A percentile compares a stretch with the other conserved stretches of the same genome.
Evolutionary conservation across 2,797 vertebrate species (phyloP).

Genomic region (Karalla daura): DNA sequence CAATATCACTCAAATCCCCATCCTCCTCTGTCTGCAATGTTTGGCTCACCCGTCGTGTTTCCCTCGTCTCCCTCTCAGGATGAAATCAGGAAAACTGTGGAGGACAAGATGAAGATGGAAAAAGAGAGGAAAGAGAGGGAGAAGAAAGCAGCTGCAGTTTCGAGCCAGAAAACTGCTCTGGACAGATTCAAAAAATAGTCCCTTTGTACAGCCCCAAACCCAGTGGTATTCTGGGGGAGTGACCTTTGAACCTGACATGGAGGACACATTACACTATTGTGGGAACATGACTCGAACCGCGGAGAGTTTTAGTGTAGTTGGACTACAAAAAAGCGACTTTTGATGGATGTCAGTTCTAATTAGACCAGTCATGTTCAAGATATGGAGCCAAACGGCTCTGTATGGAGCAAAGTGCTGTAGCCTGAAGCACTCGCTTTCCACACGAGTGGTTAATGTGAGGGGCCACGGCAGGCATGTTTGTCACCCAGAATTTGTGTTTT

Average conservation of each 20-base stretch:
- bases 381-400: not conserved
- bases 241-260: constrained; percentile 53
- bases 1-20: not conserved
- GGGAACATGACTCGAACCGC: constrained; percentile 6
- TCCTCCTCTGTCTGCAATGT: not conserved
- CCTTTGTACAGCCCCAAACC: constrained; percentile 36
- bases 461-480: not conserved
- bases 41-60: constrained; percentile 1
- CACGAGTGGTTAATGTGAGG: not conserved
- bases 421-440: constrained; percentile 30
- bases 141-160: constrained; percentile 20
- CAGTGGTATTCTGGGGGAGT: constrained; percentile 38
- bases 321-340: not conserved
- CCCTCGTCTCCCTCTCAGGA: constrained; percentile 71
- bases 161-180: constrained; percentile 77
- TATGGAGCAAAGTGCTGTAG: not conserved
- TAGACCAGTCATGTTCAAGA: not conserved
- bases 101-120: constrained; percentile 69
- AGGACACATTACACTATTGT: constrained; percentile 3
- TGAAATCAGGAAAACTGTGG: constrained; percentile 78
- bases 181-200: constrained; percentile 87
- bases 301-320: not conserved
- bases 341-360: not conserved
- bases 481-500: constrained; percentile 7
- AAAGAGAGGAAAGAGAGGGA: constrained; percentile 48